Evolutionary conservation across 2,888 invertebrate genomes (phyloP), one percentile per base, ranked within the genome.

Genomic region (Eubasilissa splendida): DNA sequence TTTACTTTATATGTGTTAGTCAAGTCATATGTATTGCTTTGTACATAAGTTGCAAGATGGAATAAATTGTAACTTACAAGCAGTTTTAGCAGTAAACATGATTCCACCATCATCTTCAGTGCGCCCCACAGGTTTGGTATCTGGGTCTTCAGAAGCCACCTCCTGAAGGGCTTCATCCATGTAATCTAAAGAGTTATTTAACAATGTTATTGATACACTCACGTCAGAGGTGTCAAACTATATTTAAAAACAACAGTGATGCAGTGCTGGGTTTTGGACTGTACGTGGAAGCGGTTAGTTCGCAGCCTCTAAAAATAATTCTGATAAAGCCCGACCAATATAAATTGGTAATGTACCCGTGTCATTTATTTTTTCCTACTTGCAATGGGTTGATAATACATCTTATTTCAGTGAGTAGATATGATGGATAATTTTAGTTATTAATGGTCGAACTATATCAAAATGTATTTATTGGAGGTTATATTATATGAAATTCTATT

Each of bases 21-120:
- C 33, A 22, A 63, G 66, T n/a, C n/a, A 70, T 7, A 2, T 11
- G n/a, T 66, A 50, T 42, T 3, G 14, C 14, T 52, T 42, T 68
- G 52, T 68, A 68, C 66, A 68, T 2, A 33, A 33, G 31, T 31
- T 42, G 52, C 4, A 10, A 50, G 52, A 63, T 22, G 11, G 14
- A n/a, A 9, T 7, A 22, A 68, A n/a, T 63, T 11, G 53, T 33
- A 86, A 93, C 94, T 94, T 94, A 96, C 96, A 95, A 89, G 94
- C 95, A 88, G 95, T 94, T 91, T 96, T 95, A 83, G 96, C 97
- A 85, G 96, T 96, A 88, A 97, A 97, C 84, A 95, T 96, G 85
- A 97, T 96, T 86, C 96, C 96, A 88, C 95, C 95, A 87, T 96
- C 96, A 86, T 96, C 96, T 85, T 94, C 94, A 74, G 92, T 91